Base-by-base conservation (phyloP, 2,797 vertebrate genomes). In the Arnoldichthys spilopterus region DNA sequence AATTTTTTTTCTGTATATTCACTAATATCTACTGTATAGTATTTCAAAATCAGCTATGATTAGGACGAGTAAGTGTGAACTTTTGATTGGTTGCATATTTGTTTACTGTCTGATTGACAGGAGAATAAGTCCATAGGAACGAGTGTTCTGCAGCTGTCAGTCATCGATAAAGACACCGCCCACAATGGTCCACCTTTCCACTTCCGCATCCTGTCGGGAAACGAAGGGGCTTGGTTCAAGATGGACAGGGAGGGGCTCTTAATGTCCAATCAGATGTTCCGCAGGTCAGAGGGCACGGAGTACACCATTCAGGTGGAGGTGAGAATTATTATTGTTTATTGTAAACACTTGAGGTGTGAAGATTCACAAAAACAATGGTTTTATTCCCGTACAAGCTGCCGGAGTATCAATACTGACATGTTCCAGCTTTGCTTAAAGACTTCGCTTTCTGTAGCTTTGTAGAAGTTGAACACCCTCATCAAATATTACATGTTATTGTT, bases 51-150 rank as follows among this genome's bases (percentile, higher is more conserved):
- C 5, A 1, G 40, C 11, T 43, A 6, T 43, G 4, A 8, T 43
- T 43, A 3, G 4, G 4, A 37, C 7, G 34, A 37, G 7, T 37
- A 7, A 49, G 15, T 16, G 15, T 49, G 13, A 49, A 69, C 47
- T 6, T 20, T 49, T 49, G 40, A 1, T 24, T 11, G 53, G 22
- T 20, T 8, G 34, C 9, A 1, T 45, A n/a, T 24, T 20, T 2
- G 22, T 47, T 28, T 18, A 69, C 0, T 32, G 9, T 18, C 16
- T 74, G 1, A 3, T 66, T 20, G 37, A 84, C 87, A 99, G 98
- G 98, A 99, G 92, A 99, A 99, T 90, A 98, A 98, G 83, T 95
- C 97, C 4, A 91, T 96, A 64, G 96, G 96, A 76, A 98, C 97
- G 77, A 98, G 95, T 87, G 94, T 99, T 90, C 86, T 99, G 82